Evolutionary conservation across 35 echinoderm and acorn worm genomes (phyloP).

Genomic region (Acanthaster planci): DNA sequence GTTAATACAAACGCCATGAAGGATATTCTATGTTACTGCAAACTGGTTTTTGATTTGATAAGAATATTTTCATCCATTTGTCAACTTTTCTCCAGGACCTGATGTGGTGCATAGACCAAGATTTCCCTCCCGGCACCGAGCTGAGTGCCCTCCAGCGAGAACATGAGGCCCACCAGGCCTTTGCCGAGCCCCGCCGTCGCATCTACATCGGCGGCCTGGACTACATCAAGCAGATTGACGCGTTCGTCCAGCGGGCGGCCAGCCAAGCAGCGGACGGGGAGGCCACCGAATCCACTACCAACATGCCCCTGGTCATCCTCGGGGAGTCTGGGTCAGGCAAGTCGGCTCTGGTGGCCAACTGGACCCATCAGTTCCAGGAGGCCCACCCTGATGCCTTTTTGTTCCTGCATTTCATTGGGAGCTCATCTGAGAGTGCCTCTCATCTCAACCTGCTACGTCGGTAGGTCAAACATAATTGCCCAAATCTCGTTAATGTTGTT

Average conservation of each 20-base stretch:
- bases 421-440: constrained; percentile 87
- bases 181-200: constrained; percentile 66
- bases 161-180: constrained; percentile 76
- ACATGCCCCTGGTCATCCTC: constrained; percentile 60
- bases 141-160: constrained; percentile 66
- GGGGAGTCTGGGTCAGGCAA: constrained; percentile 88
- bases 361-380: constrained; percentile 75
- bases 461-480: constrained; percentile 23
- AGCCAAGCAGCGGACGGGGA: not conserved
- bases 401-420: constrained; percentile 93
- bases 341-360: constrained; percentile 87
- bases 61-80: no score
- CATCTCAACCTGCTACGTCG: constrained; percentile 75
- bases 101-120: constrained; percentile 65
- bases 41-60: not conserved
- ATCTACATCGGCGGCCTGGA: constrained; percentile 85
- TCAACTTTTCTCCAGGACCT: constrained; percentile 66
- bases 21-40: no score
- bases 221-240: constrained; percentile 77
- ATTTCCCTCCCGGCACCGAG: constrained; percentile 84
- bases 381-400: constrained; percentile 63
- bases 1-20: no score
- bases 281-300: not conserved
- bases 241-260: constrained; percentile 27
- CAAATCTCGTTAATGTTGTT: no score